Percentiles rank a stretch among this genome's conserved stretches.
phyloP scores from a whole-genome alignment of 1,140 invertebrate species.

The Macrobrachium rosenbergii region DNA sequence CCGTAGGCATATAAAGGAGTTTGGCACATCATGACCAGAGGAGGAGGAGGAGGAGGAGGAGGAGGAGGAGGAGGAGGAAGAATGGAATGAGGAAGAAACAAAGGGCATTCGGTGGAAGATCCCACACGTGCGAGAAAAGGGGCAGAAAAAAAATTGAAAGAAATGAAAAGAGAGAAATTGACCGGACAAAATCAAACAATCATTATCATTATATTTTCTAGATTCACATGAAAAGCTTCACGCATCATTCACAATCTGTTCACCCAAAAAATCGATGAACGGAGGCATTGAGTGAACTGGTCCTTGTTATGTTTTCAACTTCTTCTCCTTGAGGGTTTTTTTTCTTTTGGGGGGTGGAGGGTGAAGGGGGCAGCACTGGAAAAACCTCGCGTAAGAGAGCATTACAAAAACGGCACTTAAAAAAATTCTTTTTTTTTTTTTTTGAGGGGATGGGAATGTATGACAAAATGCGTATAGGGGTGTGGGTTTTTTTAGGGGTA shows the following conservation, averaged over 20 bases:
- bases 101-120: background rate
- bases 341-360: too few relatives aligned
- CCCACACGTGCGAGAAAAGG: background rate
- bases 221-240: too few relatives aligned
- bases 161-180: too few relatives aligned
- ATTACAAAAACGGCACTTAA: slow-evolving; percentile 20
- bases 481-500: background rate
- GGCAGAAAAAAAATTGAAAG: background rate
- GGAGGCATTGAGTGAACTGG: too few relatives aligned
- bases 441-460: background rate
- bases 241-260: too few relatives aligned
- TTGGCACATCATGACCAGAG: slow-evolving; percentile 3
- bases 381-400: background rate
- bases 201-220: too few relatives aligned
- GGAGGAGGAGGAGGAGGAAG: background rate
- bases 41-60: background rate
- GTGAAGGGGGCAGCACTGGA: background rate
- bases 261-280: too few relatives aligned
- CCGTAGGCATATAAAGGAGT: background rate
- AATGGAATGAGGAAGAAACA: background rate
- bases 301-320: too few relatives aligned
- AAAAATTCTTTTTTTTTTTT: background rate
- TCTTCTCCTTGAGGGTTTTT: background rate
- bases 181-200: background rate
- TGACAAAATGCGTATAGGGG: background rate